Base-by-base conservation (phyloP, 2,888 invertebrate genomes). In the Theretra japonica region DNA sequence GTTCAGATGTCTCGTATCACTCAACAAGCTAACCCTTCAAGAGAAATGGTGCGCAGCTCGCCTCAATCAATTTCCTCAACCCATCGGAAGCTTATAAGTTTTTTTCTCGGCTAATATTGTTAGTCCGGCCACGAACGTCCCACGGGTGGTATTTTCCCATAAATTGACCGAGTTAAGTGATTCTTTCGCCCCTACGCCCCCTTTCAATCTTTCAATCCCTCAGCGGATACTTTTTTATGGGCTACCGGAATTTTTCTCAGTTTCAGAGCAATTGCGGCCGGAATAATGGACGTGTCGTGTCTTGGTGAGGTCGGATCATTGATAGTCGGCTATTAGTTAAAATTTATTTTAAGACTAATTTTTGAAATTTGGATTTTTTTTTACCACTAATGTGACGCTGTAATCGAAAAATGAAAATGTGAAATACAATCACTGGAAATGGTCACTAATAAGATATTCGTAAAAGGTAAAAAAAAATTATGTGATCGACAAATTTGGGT, bases 151-250 rank as follows among this genome's bases (percentile, higher is more conserved):
- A 93, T 94, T 92, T 88, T 75, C 84, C 89, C 88, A 94, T 94
- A 94, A 94, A 94, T 94, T 92, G 92, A 83, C 83, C 84, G 83
- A 85, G 87, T 84, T 92, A 93, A 94, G 91, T 93, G 94, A 93
- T 94, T 92, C 86, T 41, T 65, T n/a, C 62, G 65, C 65, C 65
- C 65, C 41, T 41, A 23, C 41, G 41, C 83, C 90, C 91, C 93
- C 92, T 90, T 92, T 93, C 94, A 93, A 94, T 94, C 93, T 94
- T 91, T 90, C 92, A 90, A 93, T 92, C 92, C 93, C 90, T 90
- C 80, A 65, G 70, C 56, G 70, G 62, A 62, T 71, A 71, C 70
- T 71, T 71, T 70, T 71, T 71, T 71, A 71, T 71, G 70, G 62
- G 53, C 65, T 21, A 23, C 33, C 41, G 70, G 65, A 56, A 33